These are phyloP conservation scores for Heliconius hewitsoni DNA, from an alignment of 1,140 invertebrate genomes.

Conservation along the genomic window DNA sequence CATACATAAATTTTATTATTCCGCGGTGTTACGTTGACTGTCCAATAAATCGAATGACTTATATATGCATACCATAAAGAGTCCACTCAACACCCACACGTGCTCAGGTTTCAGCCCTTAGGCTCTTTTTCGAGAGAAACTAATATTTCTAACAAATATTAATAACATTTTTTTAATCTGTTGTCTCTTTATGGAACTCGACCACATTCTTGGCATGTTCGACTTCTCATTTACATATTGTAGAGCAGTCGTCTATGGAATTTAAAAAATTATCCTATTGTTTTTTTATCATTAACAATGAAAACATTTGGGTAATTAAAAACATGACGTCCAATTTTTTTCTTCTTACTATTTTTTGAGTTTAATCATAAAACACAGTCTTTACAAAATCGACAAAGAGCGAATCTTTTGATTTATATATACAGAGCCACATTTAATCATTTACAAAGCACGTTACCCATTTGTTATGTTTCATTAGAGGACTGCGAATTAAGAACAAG, in stretches of 20 bases:
- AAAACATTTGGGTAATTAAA: too few relatives aligned
- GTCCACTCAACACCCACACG: conserved; percentile 71
- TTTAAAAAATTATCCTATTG: conserved; percentile 5
- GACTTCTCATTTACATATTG: background rate
- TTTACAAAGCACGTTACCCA: background rate
- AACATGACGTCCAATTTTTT: too few relatives aligned
- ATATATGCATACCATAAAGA: conserved; percentile 52
- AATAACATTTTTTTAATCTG: conserved; percentile 67
- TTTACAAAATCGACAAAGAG: background rate
- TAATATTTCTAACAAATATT: conserved; percentile 80
- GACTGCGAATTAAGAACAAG: background rate
- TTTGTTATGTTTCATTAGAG: background rate
- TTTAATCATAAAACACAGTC: too few relatives aligned
- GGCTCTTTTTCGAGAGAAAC: conserved; percentile 77
- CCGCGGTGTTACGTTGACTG: conserved; percentile 50
- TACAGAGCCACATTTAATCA: background rate
- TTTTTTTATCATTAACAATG: background rate
- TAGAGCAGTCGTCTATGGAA: conserved; percentile 3
- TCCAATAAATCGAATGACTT: conserved; percentile 60
- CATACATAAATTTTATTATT: conserved; percentile 66
- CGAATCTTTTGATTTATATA: too few relatives aligned
- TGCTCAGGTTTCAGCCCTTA: conserved; percentile 70
- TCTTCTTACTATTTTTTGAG: too few relatives aligned
- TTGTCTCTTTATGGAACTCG: conserved; percentile 28
- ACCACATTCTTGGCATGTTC: conserved; percentile 35